Evolutionary conservation across 2,113 vertebrate genomes (phyloP), one percentile per base, ranked within the genome.

Genomic region (Tetrax tetrax): DNA sequence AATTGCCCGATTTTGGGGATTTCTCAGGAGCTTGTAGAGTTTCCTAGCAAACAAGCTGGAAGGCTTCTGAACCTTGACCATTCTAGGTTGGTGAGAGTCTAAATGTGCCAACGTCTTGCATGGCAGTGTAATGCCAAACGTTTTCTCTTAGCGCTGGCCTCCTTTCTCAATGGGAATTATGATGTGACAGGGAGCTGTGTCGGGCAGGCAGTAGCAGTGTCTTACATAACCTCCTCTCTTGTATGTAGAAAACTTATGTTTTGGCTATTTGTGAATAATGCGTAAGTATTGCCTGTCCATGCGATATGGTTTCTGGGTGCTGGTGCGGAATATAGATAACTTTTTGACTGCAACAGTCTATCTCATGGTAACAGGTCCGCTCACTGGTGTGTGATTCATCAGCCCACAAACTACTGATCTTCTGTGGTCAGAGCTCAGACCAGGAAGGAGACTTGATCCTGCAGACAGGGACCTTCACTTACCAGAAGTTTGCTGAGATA

Each of bases 391-490:
- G 98, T n/a, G 98, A 98, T 95, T 83, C 97, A 31, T 98, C 99
- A 70, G 97, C 97, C 68, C 97, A 99, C 96, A 99, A 99, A 96
- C 97, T 99, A 57, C 96, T 99, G 74, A 98, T 99, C 84, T 96
- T 99, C 83, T 99, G 99, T 65, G 99, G 99, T n/a, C 99, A 99
- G 96, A 99, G 98, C 95, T 98, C 98, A 66, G 99, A 99, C 61
- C 99, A 99, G 81, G 98, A 98, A 83, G 99, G 98, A 90, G 99
- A 99, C 89, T 92, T 99, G 91, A 97, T 98, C 87, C 98, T 99
- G 54, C 99, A 99, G 97, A 98, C 98, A 5, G 99, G 99, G 86
- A 98, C 98, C 33, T 99, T 99, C 96, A 98, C 98, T 64, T 99
- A 98, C 95, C 97, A 98, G 81, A 98, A 98, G 71, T 99, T 99